These are phyloP conservation scores for Plemyria rubiginata DNA, from an alignment of 2,888 invertebrate species.

Conservation along the genomic window DNA sequence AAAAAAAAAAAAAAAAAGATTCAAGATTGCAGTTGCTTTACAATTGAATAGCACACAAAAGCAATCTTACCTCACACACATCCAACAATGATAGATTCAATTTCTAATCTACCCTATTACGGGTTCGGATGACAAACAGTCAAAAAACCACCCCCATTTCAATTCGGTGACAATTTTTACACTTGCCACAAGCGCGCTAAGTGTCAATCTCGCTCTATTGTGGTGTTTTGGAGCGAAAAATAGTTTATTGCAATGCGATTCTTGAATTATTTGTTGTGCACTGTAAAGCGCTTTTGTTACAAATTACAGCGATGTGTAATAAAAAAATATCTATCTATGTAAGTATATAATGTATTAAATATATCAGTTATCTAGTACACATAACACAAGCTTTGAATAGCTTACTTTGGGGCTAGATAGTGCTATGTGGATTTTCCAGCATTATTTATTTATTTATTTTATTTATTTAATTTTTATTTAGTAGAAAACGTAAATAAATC, in stretches of 20 bases:
- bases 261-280: conserved; percentile 40
- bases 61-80: neutral
- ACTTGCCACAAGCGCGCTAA: conserved; percentile 64
- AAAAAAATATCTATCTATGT: too few relatives aligned
- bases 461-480: too few relatives aligned
- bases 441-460: too few relatives aligned
- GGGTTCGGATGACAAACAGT: conserved; percentile 29
- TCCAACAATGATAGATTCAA: conserved; percentile 18
- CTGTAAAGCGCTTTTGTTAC: conserved; percentile 34
- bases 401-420: too few relatives aligned
- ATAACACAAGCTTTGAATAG: too few relatives aligned
- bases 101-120: conserved; percentile 31
- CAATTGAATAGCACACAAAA: conserved; percentile 11
- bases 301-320: conserved; percentile 8
- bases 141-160: conserved; percentile 50
- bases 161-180: conserved; percentile 56
- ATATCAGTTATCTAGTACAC: too few relatives aligned
- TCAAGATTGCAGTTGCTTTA: neutral
- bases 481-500: too few relatives aligned
- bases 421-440: too few relatives aligned
- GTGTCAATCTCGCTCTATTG: conserved; percentile 73
- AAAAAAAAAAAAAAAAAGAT: too few relatives aligned
- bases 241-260: conserved; percentile 61
- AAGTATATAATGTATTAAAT: too few relatives aligned
- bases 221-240: conserved; percentile 72